Evolutionary conservation across 1,140 invertebrate genomes (phyloP).

Genomic region (Bathynomus jamesi): DNA sequence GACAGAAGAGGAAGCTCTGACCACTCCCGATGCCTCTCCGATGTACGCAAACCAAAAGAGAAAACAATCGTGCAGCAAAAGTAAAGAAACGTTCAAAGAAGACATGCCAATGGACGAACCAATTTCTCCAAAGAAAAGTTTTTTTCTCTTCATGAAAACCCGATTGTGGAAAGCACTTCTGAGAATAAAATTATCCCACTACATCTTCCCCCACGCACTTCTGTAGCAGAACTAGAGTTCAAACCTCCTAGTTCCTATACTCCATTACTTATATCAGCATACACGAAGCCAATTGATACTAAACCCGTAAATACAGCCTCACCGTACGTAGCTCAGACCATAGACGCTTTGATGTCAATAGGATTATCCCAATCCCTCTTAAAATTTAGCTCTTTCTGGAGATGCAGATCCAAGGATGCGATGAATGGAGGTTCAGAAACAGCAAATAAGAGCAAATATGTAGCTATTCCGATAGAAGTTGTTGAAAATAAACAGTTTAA

Average conservation of each 20-base stretch:
- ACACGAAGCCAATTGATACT: conserved; percentile 31
- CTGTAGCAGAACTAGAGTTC: conserved; percentile 31
- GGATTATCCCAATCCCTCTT: conserved; percentile 20
- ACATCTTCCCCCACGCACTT: conserved; percentile 15
- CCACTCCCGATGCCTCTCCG: conserved; percentile 3
- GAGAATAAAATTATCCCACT: too few species aligned
- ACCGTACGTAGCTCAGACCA: conserved; percentile 24
- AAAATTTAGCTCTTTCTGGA: background rate
- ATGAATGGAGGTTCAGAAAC: background rate
- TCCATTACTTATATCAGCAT: conserved; percentile 28
- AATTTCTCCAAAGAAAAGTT: background rate
- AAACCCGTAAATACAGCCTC: conserved; percentile 20
- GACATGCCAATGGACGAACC: conserved; percentile 11
- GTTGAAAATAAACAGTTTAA: background rate
- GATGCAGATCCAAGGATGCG: background rate
- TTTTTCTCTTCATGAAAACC: conserved; percentile 4
- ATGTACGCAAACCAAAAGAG: conserved; percentile 7
- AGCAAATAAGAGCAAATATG: background rate
- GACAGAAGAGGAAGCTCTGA: conserved; percentile 16
- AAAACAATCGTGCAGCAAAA: too few species aligned
- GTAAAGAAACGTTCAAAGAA: too few species aligned
- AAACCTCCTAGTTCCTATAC: conserved; percentile 23
- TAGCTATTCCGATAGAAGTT: background rate
- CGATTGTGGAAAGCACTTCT: background rate
- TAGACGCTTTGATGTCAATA: conserved; percentile 33